Conservation (phyloP, 2,113 vertebrate species). For the Turnix velox region DNA sequence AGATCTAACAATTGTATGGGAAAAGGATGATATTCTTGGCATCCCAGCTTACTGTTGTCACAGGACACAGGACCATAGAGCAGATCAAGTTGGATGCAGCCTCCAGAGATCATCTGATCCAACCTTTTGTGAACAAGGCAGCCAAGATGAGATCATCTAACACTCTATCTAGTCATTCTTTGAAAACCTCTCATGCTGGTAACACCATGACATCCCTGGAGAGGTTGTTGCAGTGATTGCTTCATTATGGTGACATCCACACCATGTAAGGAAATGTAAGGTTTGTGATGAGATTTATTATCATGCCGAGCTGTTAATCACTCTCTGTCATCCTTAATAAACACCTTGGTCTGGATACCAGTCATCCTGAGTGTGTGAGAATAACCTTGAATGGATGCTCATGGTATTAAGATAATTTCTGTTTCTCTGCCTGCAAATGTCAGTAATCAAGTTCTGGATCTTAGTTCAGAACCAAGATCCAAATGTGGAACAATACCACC, state of each 20-base stretch:
- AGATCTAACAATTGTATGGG: background rate
- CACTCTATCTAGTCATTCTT: fast-evolving
- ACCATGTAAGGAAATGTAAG: fast-evolving
- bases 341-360: background rate
- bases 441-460: background rate
- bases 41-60: background rate
- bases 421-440: background rate
- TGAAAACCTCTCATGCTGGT: background rate
- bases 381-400: background rate
- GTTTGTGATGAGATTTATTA: background rate
- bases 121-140: background rate
- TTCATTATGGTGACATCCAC: background rate
- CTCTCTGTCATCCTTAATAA: background rate
- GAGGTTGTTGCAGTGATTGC: background rate
- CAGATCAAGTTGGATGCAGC: background rate
- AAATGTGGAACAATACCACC: background rate
- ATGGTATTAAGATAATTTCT: background rate
- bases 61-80: fast-evolving
- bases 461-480: background rate
- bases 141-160: background rate
- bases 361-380: background rate
- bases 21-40: background rate
- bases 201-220: background rate
- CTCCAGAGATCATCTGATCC: background rate
- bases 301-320: background rate